phyloP scores from a whole-genome alignment of 2,888 invertebrate species.

The Achlya flavicornis region DNA sequence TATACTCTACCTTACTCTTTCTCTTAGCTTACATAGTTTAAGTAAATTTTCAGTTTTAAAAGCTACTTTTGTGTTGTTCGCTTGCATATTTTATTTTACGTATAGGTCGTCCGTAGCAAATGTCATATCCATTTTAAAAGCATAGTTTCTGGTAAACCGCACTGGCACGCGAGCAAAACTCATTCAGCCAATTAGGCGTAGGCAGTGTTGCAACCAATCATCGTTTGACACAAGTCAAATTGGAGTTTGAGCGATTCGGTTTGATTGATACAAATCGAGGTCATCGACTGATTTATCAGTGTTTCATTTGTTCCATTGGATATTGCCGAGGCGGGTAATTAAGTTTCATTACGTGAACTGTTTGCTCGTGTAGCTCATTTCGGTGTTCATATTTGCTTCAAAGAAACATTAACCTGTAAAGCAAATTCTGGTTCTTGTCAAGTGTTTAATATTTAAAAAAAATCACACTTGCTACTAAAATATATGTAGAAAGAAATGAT shows the following conservation, averaged over 20 bases:
- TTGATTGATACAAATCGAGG: slow-evolving; percentile 80
- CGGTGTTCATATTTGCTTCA: slow-evolving; percentile 17
- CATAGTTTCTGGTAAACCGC: slow-evolving; percentile 51
- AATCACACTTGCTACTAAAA: too few species aligned
- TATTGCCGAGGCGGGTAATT: slow-evolving; percentile 52
- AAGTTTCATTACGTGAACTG: slow-evolving; percentile 52
- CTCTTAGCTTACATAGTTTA: too few species aligned
- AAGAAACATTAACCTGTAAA: not conserved
- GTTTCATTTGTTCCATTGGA: slow-evolving; percentile 34
- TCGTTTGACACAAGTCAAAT: slow-evolving; percentile 80
- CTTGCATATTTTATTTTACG: too few species aligned
- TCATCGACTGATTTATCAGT: slow-evolving; percentile 76
- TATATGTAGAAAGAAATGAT: too few species aligned
- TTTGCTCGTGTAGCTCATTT: slow-evolving; percentile 26
- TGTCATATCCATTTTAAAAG: slow-evolving; percentile 35
- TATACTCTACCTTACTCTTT: too few species aligned
- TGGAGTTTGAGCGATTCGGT: slow-evolving; percentile 72
- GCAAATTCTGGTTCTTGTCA: too few species aligned
- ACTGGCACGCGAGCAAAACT: slow-evolving; percentile 68
- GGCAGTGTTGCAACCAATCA: slow-evolving; percentile 80
- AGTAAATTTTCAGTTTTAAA: too few species aligned
- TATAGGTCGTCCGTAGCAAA: not conserved
- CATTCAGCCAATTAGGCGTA: slow-evolving; percentile 77
- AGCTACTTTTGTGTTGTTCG: too few species aligned
- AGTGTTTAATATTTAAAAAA: too few species aligned